phyloP scores from a whole-genome alignment of 2,888 invertebrate species.

The Caenorhabditis uteleia region DNA sequence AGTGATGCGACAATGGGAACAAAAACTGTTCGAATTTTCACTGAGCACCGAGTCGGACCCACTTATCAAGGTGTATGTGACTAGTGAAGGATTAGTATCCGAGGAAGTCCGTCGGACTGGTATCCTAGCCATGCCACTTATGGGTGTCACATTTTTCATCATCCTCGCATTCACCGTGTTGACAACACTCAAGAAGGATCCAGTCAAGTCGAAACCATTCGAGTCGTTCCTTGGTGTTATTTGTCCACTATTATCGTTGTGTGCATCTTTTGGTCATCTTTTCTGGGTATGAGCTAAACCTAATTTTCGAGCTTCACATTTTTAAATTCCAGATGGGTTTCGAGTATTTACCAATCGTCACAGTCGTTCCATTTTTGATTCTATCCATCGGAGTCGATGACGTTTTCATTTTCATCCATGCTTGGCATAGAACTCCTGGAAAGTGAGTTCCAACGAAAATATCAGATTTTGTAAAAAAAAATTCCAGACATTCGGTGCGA shows the following conservation, averaged over 20 bases:
- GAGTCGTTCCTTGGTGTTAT: conserved; percentile 67
- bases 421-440: conserved; percentile 62
- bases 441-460: too few species aligned
- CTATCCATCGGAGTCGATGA: conserved; percentile 69
- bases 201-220: conserved; percentile 61
- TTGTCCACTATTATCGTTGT: conserved; percentile 67
- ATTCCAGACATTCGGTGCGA: conserved; percentile 38
- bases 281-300: conserved; percentile 65
- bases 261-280: conserved; percentile 65
- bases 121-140: conserved; percentile 65
- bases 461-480: background rate
- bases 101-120: conserved; percentile 68
- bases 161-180: conserved; percentile 63
- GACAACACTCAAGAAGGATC: conserved; percentile 57
- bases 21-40: conserved; percentile 62
- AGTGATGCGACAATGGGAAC: conserved; percentile 68
- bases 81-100: conserved; percentile 66
- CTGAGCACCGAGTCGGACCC: conserved; percentile 54
- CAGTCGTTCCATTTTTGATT: conserved; percentile 68
- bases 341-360: conserved; percentile 68
- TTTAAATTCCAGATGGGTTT: conserved; percentile 57
- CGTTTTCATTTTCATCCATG: conserved; percentile 68
- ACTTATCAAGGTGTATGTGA: conserved; percentile 59
- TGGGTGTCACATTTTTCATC: conserved; percentile 64
- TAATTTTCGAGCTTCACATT: too few species aligned